Conservation (phyloP, 2,113 vertebrate genomes). For the Apteryx mantelli region DNA sequence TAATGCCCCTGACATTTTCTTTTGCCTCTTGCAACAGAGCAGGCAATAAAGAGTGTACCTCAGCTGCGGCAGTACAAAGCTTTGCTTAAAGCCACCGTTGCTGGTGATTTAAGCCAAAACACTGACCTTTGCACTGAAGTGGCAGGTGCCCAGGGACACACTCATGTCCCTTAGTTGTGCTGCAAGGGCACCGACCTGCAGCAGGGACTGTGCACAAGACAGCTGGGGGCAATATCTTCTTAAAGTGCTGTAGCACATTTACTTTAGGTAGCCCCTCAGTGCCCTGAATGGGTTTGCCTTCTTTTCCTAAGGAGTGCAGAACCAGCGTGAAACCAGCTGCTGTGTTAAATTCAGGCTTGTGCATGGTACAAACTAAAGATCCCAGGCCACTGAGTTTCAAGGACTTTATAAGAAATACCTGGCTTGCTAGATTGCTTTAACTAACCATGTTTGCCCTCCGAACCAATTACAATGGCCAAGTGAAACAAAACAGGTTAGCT, state of each 20-base stretch:
- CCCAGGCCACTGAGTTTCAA: not conserved
- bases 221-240: not conserved
- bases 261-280: not conserved
- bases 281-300: not conserved
- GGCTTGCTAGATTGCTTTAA: not conserved
- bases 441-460: not conserved
- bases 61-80: rapidly evolving
- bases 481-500: not conserved
- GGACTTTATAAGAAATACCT: not conserved
- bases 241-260: not conserved
- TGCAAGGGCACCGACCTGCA: not conserved
- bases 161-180: rapidly evolving
- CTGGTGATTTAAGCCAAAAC: not conserved
- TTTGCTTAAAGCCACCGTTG: not conserved
- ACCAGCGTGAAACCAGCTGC: not conserved
- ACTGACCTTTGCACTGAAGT: not conserved
- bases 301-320: not conserved
- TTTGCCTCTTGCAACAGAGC: not conserved
- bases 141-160: not conserved
- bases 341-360: not conserved
- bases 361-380: not conserved
- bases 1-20: not conserved
- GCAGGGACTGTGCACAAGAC: rapidly evolving
- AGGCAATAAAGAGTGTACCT: not conserved
- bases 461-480: not conserved